phyloP scores from a whole-genome alignment of 64 coral and sea anemone species.

The Montipora capricornis region DNA sequence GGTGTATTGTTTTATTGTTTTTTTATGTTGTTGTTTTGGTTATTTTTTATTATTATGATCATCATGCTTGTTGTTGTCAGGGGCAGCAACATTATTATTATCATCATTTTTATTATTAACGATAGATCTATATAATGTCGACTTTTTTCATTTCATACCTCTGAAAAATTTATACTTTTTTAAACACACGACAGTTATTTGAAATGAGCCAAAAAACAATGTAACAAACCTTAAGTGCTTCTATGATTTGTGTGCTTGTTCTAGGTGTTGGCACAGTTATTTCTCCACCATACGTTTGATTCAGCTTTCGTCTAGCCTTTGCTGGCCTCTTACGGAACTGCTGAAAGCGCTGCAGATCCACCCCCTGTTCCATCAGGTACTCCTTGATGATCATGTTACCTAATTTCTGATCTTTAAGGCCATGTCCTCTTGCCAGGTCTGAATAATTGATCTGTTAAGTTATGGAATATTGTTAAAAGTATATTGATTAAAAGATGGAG shows the following conservation, averaged over 20 bases:
- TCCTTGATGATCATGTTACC: slow-evolving; percentile 45
- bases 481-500: neutral
- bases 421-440: slow-evolving; percentile 34
- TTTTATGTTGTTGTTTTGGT: too few species aligned
- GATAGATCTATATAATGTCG: too few species aligned
- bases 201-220: neutral
- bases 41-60: too few species aligned
- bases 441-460: neutral
- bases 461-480: neutral
- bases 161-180: too few species aligned
- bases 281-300: neutral
- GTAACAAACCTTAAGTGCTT: slow-evolving; percentile 13
- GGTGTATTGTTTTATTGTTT: too few species aligned
- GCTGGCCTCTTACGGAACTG: neutral
- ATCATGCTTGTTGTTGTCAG: too few species aligned
- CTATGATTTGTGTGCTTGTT: slow-evolving; percentile 29
- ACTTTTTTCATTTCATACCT: too few species aligned
- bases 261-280: slow-evolving; percentile 20
- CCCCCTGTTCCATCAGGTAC: slow-evolving; percentile 12
- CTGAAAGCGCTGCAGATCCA: slow-evolving; percentile 10
- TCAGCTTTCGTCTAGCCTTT: neutral
- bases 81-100: too few species aligned
- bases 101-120: too few species aligned
- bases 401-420: neutral
- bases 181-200: too few species aligned